phyloP scores from a whole-genome alignment of 2,113 vertebrate species.

The Microcebus jonahi region DNA sequence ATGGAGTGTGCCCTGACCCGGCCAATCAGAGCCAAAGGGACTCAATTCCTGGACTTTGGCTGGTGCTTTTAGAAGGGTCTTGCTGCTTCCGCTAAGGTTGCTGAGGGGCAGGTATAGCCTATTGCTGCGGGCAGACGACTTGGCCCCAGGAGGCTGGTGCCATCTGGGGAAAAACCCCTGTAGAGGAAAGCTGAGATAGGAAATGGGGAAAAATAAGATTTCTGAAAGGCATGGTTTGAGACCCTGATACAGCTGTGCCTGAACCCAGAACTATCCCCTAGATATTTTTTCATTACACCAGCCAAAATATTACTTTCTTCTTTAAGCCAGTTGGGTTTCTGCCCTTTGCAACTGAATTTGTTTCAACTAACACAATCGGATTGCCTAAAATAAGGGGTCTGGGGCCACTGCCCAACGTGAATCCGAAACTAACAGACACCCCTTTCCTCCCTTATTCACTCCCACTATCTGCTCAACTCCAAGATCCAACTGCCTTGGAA shows the following conservation, averaged over 20 bases:
- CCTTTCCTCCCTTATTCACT: background rate
- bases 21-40: background rate
- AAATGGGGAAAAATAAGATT: background rate
- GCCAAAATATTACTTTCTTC: background rate
- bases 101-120: background rate
- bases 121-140: background rate
- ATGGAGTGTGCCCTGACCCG: background rate
- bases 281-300: background rate
- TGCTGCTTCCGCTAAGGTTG: background rate
- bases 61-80: background rate
- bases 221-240: background rate
- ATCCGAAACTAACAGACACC: background rate
- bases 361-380: background rate
- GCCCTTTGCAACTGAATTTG: background rate
- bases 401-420: background rate
- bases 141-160: background rate
- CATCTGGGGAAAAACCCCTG: background rate
- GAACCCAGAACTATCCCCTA: background rate
- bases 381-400: background rate
- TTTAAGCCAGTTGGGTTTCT: background rate
- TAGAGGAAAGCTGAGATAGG: background rate
- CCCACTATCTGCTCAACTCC: background rate
- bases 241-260: background rate
- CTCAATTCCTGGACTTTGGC: background rate
- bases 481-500: background rate